These are phyloP conservation scores for Nesidiocoris tenuis DNA, from an alignment of 2,888 invertebrate genomes.

Conservation along the genomic window DNA sequence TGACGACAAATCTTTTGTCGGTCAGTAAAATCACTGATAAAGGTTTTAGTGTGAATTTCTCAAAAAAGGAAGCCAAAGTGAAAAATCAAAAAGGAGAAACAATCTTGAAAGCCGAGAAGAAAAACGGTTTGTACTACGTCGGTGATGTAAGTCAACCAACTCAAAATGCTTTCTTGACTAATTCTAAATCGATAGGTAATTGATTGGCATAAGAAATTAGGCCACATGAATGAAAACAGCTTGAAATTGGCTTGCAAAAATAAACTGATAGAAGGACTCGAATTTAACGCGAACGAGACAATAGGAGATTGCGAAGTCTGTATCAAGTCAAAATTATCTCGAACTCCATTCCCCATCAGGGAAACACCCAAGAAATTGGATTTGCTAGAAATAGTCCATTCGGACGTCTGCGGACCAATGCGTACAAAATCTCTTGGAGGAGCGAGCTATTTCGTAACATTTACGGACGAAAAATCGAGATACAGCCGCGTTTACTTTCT, in stretches of 20 bases:
- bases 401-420: background rate
- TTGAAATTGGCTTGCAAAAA: background rate
- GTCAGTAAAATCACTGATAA: background rate
- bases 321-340: background rate
- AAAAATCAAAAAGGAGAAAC: background rate
- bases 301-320: background rate
- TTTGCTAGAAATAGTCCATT: background rate
- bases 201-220: background rate
- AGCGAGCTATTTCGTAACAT: constrained; percentile 5
- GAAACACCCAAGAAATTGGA: background rate
- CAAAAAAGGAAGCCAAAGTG: background rate
- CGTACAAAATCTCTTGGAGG: background rate
- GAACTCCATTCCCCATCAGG: constrained; percentile 6
- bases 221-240: background rate
- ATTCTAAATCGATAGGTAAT: background rate
- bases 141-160: too few relatives aligned
- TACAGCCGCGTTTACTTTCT: background rate
- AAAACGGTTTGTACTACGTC: background rate
- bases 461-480: constrained; percentile 4
- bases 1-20: background rate
- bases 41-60: background rate
- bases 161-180: too few relatives aligned
- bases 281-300: background rate
- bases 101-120: background rate
- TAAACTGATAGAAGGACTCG: background rate